Conservation (phyloP, 2,797 vertebrate genomes). For the Malurus splendens region DNA sequence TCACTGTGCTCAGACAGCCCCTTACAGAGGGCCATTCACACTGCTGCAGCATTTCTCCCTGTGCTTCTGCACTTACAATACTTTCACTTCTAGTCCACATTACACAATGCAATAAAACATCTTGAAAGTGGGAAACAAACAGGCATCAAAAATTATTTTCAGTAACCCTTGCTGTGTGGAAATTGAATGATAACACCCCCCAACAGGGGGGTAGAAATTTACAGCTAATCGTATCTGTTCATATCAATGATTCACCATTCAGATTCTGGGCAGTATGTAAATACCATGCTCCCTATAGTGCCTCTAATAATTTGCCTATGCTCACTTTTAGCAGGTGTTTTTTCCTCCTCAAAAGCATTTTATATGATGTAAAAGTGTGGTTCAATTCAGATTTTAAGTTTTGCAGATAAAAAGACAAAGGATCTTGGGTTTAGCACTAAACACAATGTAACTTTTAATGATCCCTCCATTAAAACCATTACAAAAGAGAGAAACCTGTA, state of each 20-base stretch:
- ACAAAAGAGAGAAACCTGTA: not conserved
- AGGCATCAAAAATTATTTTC: conserved; percentile 50
- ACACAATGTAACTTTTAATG: not conserved
- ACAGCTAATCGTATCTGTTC: not conserved
- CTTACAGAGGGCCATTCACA: not conserved
- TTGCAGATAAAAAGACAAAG: not conserved
- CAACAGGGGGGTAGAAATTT: not conserved
- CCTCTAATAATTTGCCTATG: not conserved
- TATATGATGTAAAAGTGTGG: not conserved
- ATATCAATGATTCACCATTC: not conserved
- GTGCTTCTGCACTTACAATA: not conserved
- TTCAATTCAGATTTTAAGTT: not conserved
- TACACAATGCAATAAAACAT: conserved; percentile 31
- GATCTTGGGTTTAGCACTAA: not conserved
- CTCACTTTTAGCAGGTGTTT: not conserved
- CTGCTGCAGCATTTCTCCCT: not conserved
- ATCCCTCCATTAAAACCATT: not conserved
- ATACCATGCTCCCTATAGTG: not conserved
- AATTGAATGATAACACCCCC: conserved; percentile 50
- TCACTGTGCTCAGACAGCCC: not conserved
- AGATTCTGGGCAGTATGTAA: conserved; percentile 3
- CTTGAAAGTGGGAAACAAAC: conserved; percentile 22
- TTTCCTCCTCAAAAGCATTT: not conserved
- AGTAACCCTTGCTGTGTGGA: conserved; percentile 47
- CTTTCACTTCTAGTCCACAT: not conserved